These are phyloP conservation scores for Aphelenchoides bicaudatus DNA, from an alignment of 2,888 invertebrate species.

Conservation along the genomic window DNA sequence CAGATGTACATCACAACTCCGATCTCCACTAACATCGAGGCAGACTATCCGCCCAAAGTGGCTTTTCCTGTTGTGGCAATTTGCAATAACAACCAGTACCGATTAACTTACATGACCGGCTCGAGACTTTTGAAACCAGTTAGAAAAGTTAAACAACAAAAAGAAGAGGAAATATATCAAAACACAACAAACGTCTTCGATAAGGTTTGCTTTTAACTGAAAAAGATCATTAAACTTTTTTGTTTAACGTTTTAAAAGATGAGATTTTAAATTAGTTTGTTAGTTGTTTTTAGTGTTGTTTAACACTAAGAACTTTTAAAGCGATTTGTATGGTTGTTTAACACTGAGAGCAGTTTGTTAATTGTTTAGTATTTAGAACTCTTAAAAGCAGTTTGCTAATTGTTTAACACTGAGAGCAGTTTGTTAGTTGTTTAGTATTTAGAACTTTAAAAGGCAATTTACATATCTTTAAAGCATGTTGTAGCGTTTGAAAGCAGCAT, in stretches of 20 bases:
- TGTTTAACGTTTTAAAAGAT: neutral
- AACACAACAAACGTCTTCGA: conserved; percentile 41
- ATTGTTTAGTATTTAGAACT: neutral
- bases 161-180: conserved; percentile 23
- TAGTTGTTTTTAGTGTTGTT: conserved; percentile 3
- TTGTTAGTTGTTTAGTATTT: neutral
- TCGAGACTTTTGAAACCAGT: conserved; percentile 46
- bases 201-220: conserved; percentile 23
- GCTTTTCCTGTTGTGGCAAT: conserved; percentile 55
- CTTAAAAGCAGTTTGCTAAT: no score
- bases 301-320: conserved; percentile 10
- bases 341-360: no score
- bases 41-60: conserved; percentile 52
- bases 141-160: conserved; percentile 24
- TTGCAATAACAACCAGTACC: conserved; percentile 59
- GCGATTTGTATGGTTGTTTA: no score
- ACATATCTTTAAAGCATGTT: neutral
- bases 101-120: conserved; percentile 56
- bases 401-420: no score
- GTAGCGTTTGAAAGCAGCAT: neutral
- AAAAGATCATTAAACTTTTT: no score
- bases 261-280: conserved; percentile 8
- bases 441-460: neutral
- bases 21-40: conserved; percentile 54
- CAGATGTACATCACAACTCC: conserved; percentile 33